phyloP scores from a whole-genome alignment of 2,113 vertebrate species.

The Syngnathus typhle region DNA sequence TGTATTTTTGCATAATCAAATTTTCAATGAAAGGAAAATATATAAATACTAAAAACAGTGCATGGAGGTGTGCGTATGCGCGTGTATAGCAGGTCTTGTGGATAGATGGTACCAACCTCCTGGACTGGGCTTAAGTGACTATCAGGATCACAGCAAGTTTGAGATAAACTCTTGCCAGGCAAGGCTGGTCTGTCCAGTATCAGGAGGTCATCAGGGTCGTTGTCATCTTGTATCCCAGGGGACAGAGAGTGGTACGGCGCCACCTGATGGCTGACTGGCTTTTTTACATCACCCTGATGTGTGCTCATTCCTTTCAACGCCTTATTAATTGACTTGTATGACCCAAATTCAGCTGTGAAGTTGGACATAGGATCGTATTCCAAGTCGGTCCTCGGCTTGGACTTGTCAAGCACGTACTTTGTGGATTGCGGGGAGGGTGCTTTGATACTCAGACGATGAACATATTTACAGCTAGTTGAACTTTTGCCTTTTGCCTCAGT shows the following conservation, averaged over 20 bases:
- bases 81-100: not conserved
- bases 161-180: conserved; percentile 36
- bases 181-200: conserved; percentile 64
- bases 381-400: conserved; percentile 66
- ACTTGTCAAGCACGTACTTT: conserved; percentile 67
- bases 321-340: conserved; percentile 38
- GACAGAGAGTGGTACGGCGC: not conserved
- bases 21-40: not conserved
- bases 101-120: not conserved
- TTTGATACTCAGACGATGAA: conserved; percentile 8
- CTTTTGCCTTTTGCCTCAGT: conserved; percentile 19
- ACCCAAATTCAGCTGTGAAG: conserved; percentile 63
- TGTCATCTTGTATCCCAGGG: conserved; percentile 44
- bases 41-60: not conserved
- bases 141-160: conserved; percentile 5
- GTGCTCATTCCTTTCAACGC: conserved; percentile 30
- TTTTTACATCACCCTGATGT: conserved; percentile 10
- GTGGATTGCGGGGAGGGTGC: not conserved
- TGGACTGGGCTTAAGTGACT: not conserved
- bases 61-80: not conserved
- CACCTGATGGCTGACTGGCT: not conserved
- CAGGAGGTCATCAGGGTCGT: conserved; percentile 64
- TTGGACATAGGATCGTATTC: conserved; percentile 75
- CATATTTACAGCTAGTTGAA: conserved; percentile 14
- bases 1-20: no score